These are phyloP conservation scores for Myodes glareolus DNA, from an alignment of 2,113 vertebrate genomes.

Conservation along the genomic window DNA sequence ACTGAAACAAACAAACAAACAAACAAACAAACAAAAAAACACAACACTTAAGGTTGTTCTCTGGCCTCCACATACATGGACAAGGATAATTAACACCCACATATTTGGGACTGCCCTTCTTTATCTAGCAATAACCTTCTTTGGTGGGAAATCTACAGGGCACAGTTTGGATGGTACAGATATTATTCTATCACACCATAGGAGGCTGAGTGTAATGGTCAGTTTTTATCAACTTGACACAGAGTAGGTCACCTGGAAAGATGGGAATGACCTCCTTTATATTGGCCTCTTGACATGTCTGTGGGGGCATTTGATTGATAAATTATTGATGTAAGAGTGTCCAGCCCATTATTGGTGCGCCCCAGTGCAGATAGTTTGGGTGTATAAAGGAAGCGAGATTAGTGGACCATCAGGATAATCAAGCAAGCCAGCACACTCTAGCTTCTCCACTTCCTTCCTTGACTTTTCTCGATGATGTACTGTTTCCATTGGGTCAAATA, in stretches of 20 bases:
- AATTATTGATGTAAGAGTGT: neutral
- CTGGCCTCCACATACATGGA: neutral
- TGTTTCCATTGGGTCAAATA: neutral
- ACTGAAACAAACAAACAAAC: too few relatives aligned
- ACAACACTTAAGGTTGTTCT: neutral
- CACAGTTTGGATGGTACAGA: neutral
- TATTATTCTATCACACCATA: neutral
- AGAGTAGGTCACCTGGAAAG: neutral
- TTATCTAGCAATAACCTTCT: neutral
- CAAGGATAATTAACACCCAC: too few relatives aligned
- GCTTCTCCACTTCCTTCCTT: neutral
- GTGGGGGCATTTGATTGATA: neutral
- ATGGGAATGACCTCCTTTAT: neutral
- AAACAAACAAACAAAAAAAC: neutral
- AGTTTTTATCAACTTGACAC: neutral
- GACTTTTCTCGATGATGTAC: neutral
- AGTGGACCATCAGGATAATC: neutral
- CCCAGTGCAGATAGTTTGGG: neutral
- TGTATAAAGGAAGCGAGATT: neutral
- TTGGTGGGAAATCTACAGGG: neutral
- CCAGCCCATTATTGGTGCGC: neutral
- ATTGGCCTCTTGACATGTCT: neutral
- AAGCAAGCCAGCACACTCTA: neutral
- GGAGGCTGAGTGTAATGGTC: neutral
- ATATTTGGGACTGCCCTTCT: neutral